Evolutionary conservation across 2,797 vertebrate species (phyloP), one percentile per base, ranked within the genome.

Genomic region (Sebastes hopkinsi): DNA sequence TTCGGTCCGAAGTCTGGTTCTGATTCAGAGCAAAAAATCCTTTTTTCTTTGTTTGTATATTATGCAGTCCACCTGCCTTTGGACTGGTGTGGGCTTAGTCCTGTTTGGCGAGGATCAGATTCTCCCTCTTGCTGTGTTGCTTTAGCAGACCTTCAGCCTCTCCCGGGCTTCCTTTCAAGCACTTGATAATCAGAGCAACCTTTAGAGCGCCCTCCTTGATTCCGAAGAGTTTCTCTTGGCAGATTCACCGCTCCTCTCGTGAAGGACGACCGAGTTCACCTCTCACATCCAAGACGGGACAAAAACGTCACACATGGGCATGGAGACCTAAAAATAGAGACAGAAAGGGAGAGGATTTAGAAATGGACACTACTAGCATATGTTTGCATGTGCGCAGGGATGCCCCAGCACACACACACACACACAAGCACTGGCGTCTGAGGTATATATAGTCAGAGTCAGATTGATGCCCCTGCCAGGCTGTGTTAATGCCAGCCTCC

Each of bases 301-400:
- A 72, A 34, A 81, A 85, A 81, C 61, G 77, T 88, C 84, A 82
- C 82, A 87, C 80, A 78, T 68, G 76, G 83, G 69, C 72, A 79
- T 7, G 32, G 70, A 82, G 60, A 88, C 81, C 94, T 94, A 89
- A 90, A 91, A 88, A 84, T 74, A 89, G 75, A 88, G 73, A 85
- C 69, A 87, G 66, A 88, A 81, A 81, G 64, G 76, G 78, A 81
- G 34, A 82, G 67, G 23, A 65, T 82, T 91, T 62, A 86, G 36
- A 87, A 86, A 74, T 75, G 75, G 80, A 74, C 64, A 69, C 56
- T 20, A 46, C n/a, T 16, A 71, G 66, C 34, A 80, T 58, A 23
- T 1, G 8, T 60, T 52, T 69, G 32, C 66, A 70, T 74, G 23
- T 81, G 81, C 73, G 0, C 79, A 80, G 79, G 82, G 80, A 83